Evolutionary conservation across 2,888 invertebrate genomes (phyloP).

Genomic region (Gonocerus acuteangulatus): DNA sequence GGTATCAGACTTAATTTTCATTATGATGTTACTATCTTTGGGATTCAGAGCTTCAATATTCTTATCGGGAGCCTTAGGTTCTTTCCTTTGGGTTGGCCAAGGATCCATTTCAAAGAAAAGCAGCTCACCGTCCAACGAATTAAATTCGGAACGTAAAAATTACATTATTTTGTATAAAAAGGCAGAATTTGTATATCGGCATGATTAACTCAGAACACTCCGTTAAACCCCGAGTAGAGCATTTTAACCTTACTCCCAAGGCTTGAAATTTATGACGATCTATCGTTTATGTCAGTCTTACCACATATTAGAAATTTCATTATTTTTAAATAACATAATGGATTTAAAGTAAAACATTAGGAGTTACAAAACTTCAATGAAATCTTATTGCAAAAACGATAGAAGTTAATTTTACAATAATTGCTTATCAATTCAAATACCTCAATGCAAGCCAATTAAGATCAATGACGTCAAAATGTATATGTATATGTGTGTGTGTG

Average conservation of each 20-base stretch:
- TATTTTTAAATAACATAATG: no score
- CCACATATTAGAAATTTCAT: conserved; percentile 2
- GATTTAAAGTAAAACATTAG: no score
- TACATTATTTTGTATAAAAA: neutral
- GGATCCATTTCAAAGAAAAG: conserved; percentile 57
- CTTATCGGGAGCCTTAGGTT: conserved; percentile 69
- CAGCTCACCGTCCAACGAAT: neutral
- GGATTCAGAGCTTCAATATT: conserved; percentile 43
- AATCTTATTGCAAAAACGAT: no score
- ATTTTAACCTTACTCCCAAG: conserved; percentile 31
- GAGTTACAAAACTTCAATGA: no score
- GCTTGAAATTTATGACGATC: conserved; percentile 32
- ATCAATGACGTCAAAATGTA: no score
- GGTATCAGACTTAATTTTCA: conserved; percentile 17
- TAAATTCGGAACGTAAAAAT: conserved; percentile 1
- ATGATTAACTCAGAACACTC: neutral
- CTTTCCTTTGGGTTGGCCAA: conserved; percentile 67
- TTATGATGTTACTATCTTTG: conserved; percentile 26
- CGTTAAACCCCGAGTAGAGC: neutral
- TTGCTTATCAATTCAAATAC: no score
- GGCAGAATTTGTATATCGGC: neutral
- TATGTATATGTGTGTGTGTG: no score
- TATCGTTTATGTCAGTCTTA: conserved; percentile 30
- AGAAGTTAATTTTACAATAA: no score
- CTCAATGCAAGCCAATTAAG: no score